phyloP scores from a whole-genome alignment of 2,888 invertebrate genomes.

The Erpobdella octoculata region DNA sequence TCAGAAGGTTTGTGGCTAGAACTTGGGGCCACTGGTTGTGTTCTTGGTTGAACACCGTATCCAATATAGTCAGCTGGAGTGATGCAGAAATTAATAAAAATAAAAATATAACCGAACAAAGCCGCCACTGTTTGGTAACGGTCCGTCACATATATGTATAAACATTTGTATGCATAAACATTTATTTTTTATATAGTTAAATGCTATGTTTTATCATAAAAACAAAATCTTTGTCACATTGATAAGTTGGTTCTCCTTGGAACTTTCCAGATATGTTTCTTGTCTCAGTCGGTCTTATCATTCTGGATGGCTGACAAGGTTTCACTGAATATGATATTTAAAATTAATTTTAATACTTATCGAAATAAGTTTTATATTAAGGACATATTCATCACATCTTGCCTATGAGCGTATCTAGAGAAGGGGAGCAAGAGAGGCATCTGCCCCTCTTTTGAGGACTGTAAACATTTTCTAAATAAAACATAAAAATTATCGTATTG shows the following conservation, averaged over 20 bases:
- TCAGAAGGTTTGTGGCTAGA: conserved; percentile 41
- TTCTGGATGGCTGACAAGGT: conserved; percentile 39
- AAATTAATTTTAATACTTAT: no score
- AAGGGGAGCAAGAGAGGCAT: no score
- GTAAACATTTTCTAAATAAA: no score
- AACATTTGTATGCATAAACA: neutral
- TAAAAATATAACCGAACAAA: neutral
- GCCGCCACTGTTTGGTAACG: neutral
- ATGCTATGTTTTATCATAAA: neutral
- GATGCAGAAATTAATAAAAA: neutral
- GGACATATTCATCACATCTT: no score
- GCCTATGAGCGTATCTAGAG: no score
- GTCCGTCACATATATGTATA: neutral
- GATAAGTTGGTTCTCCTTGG: conserved; percentile 51
- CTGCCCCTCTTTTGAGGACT: no score
- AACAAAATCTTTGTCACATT: conserved; percentile 41
- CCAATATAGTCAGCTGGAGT: conserved; percentile 38
- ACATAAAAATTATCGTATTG: no score
- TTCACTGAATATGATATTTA: no score
- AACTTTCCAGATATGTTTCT: conserved; percentile 44
- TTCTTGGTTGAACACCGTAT: conserved; percentile 41
- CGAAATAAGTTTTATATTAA: no score
- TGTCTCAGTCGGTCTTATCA: conserved; percentile 43
- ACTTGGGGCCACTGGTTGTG: conserved; percentile 27
- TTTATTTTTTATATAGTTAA: neutral